Percentiles rank a stretch among this genome's conserved stretches.
Conservation (phyloP, 1,140 invertebrate genomes). For the Bombus waltoni region DNA sequence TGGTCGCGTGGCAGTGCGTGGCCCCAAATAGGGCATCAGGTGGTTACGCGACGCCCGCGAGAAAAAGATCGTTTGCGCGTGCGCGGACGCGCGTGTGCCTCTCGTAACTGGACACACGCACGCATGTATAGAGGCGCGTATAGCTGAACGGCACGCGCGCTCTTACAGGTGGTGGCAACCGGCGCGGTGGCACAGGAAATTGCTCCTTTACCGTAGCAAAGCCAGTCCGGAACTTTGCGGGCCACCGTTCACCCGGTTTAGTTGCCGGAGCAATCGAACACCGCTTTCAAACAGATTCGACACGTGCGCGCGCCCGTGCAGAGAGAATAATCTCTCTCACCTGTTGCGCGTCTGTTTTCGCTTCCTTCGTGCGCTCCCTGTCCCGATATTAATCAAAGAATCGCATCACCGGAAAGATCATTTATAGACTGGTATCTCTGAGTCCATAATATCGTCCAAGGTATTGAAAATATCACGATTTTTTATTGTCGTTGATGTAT, state of each 20-base stretch:
- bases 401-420: neutral
- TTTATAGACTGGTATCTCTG: no score
- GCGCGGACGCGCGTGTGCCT: constrained; percentile 63
- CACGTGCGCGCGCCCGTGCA: neutral
- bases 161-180: constrained; percentile 54
- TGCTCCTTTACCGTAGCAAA: constrained; percentile 26
- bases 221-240: constrained; percentile 18
- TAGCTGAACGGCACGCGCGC: constrained; percentile 64
- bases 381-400: neutral
- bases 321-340: constrained; percentile 18
- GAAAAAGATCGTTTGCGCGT: constrained; percentile 67
- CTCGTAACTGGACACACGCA: constrained; percentile 54
- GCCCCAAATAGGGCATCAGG: constrained; percentile 78
- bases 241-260: constrained; percentile 27
- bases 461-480: no score
- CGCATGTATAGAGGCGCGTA: constrained; percentile 46
- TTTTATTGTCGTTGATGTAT: neutral
- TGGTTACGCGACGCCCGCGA: constrained; percentile 72
- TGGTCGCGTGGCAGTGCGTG: constrained; percentile 70
- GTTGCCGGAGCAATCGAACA: neutral
- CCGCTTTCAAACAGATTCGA: constrained; percentile 4
- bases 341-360: constrained; percentile 33
- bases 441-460: no score
- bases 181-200: constrained; percentile 31
- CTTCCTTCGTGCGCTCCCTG: neutral